phyloP scores from a whole-genome alignment of 2,888 invertebrate species.

The Cheilosia vulpina region DNA sequence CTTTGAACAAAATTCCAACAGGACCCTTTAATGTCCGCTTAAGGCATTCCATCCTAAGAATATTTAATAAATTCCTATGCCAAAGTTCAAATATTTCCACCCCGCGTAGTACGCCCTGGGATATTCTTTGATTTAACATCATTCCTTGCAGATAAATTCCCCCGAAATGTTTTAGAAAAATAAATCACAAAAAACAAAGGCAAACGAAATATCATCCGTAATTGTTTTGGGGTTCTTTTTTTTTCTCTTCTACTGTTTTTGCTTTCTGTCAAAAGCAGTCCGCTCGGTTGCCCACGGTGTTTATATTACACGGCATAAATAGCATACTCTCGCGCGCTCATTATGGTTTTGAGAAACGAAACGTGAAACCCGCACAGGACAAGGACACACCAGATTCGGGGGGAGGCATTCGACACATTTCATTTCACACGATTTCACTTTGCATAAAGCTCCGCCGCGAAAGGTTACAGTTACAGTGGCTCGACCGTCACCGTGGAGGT shows the following conservation, averaged over 20 bases:
- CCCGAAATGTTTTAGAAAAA: conserved; percentile 5
- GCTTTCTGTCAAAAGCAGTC: conserved; percentile 33
- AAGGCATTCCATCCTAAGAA: conserved; percentile 41
- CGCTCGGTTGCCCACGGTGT: conserved; percentile 58
- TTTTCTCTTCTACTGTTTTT: background rate
- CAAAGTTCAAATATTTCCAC: conserved; percentile 23
- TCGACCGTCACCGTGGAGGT: conserved; percentile 46
- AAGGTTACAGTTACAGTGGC: conserved; percentile 28
- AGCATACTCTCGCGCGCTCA: conserved; percentile 9
- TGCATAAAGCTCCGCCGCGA: conserved; percentile 60
- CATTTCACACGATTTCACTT: conserved; percentile 73
- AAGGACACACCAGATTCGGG: background rate
- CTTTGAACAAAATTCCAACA: conserved; percentile 23
- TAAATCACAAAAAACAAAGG: conserved; percentile 24
- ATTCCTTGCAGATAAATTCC: conserved; percentile 30
- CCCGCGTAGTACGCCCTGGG: conserved; percentile 1
- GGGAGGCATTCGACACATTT: conserved; percentile 57
- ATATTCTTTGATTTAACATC: conserved; percentile 53
- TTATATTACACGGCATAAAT: conserved; percentile 53
- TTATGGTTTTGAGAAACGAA: conserved; percentile 35
- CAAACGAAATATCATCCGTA: conserved; percentile 35
- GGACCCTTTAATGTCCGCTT: conserved; percentile 28
- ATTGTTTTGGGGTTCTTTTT: background rate
- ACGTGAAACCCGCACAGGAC: background rate
- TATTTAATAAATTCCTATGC: conserved; percentile 53